A percentile compares a stretch with the other conserved stretches of the same genome.
Conservation (phyloP, 1,140 invertebrate species). For the Drosophila sucinea region DNA sequence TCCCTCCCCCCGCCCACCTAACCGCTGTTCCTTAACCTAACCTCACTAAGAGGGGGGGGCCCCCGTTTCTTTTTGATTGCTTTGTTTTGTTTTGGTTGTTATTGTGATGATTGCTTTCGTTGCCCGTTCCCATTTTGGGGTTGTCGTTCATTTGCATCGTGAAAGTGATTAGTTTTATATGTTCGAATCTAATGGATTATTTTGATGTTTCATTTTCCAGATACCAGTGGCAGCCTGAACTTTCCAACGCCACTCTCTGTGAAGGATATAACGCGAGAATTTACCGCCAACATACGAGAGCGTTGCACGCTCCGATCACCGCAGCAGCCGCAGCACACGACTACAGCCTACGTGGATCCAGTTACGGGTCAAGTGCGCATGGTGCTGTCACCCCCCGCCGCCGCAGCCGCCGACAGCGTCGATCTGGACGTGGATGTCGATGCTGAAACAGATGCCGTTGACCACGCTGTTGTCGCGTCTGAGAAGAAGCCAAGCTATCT, state of each 20-base stretch:
- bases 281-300: constrained; percentile 85
- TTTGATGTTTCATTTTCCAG: constrained; percentile 42
- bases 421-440: constrained; percentile 24
- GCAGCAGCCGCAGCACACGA: constrained; percentile 45
- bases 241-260: constrained; percentile 85
- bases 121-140: constrained; percentile 7
- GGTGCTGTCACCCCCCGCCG: constrained; percentile 60
- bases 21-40: constrained; percentile 18
- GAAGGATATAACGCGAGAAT: constrained; percentile 85
- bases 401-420: constrained; percentile 12
- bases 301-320: constrained; percentile 72
- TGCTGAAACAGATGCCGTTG: constrained; percentile 4
- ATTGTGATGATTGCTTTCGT: constrained; percentile 24
- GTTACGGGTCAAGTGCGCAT: constrained; percentile 56
- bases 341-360: constrained; percentile 46
- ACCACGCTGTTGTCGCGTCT: constrained; percentile 5
- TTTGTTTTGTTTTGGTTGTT: constrained; percentile 34
- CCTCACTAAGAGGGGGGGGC: constrained; percentile 23
- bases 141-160: constrained; percentile 25
- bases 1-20: not conserved
- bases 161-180: not conserved
- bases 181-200: not conserved
- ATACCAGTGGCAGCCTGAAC: constrained; percentile 84
- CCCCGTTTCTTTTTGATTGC: constrained; percentile 22
- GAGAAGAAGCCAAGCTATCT: constrained; percentile 90